These are phyloP conservation scores for Eulithis prunata DNA, from an alignment of 2,888 invertebrate genomes.

Conservation along the genomic window DNA sequence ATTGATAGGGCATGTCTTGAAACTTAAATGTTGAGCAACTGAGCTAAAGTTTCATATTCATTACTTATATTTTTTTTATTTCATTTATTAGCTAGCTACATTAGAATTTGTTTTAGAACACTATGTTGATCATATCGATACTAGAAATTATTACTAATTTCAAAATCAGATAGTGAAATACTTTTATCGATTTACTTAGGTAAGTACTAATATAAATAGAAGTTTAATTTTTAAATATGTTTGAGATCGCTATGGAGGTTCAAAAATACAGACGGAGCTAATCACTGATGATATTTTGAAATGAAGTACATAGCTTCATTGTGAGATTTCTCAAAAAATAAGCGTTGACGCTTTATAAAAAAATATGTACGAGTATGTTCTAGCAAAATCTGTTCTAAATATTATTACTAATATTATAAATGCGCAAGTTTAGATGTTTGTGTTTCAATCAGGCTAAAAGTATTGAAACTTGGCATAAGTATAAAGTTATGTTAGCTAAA, in stretches of 20 bases:
- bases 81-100: constrained; percentile 1
- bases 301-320: no score
- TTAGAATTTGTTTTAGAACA: constrained; percentile 1
- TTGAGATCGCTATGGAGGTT: not conserved
- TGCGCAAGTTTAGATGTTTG: no score
- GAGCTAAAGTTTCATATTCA: constrained; percentile 3
- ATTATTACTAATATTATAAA: no score
- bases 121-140: constrained; percentile 2
- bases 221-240: not conserved
- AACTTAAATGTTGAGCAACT: constrained; percentile 41
- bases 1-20: constrained; percentile 52
- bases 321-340: no score
- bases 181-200: not conserved
- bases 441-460: no score
- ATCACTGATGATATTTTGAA: no score
- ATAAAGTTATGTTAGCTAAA: no score
- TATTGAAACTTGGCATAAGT: no score
- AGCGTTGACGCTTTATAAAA: no score
- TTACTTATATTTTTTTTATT: not conserved
- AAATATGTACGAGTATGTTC: no score
- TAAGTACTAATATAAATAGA: not conserved
- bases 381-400: no score
- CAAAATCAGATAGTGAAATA: not conserved
- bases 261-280: no score
- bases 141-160: not conserved